Evolutionary conservation across 2,888 invertebrate genomes (phyloP).

Genomic region (Mesorhabditis belari): DNA sequence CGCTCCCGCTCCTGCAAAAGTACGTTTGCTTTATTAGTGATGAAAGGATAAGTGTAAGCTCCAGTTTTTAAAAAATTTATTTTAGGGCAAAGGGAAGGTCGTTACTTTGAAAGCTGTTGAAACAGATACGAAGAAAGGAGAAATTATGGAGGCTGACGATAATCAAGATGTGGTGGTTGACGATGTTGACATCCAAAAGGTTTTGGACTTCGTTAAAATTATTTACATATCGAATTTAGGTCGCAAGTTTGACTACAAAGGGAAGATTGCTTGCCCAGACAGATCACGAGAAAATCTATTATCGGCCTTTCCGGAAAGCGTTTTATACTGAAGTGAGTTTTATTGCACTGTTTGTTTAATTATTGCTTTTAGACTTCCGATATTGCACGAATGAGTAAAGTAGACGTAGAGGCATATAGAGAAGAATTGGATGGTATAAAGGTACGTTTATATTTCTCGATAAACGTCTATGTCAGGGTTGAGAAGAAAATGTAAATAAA

Average conservation of each 20-base stretch:
- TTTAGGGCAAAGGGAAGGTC: background rate
- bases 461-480: background rate
- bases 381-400: slow-evolving; percentile 78
- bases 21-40: too few relatives aligned
- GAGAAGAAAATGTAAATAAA: background rate
- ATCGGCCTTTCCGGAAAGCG: slow-evolving; percentile 80
- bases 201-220: slow-evolving; percentile 57
- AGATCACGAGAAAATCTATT: slow-evolving; percentile 79
- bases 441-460: slow-evolving; percentile 53
- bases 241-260: slow-evolving; percentile 29
- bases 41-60: background rate
- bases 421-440: slow-evolving; percentile 84
- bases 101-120: background rate
- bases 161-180: slow-evolving; percentile 64
- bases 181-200: slow-evolving; percentile 96
- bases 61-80: background rate
- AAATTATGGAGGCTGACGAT: slow-evolving; percentile 12
- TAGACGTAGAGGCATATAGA: slow-evolving; percentile 60
- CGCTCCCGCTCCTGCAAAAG: too few relatives aligned
- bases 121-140: slow-evolving; percentile 10
- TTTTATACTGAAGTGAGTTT: slow-evolving; percentile 80
- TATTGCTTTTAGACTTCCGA: slow-evolving; percentile 65
- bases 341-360: slow-evolving; percentile 52
- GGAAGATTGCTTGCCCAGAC: slow-evolving; percentile 67
- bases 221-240: slow-evolving; percentile 41